Evolutionary conservation across 2,888 invertebrate species (phyloP).

Genomic region (Pegoplata infirma): DNA sequence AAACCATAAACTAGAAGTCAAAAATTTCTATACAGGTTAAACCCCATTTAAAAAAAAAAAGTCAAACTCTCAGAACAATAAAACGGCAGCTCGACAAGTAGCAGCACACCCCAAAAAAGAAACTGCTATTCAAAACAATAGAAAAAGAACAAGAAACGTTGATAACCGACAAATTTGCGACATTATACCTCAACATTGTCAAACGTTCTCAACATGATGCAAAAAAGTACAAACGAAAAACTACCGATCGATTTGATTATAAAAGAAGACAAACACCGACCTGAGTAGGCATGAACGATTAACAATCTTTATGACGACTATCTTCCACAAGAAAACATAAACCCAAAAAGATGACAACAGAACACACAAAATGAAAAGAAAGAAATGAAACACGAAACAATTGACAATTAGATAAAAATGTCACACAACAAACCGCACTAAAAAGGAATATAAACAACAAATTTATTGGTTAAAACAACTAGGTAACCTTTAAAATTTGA

Average conservation of each 20-base stretch:
- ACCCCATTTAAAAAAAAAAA: background rate
- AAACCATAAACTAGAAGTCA: slow-evolving; percentile 7
- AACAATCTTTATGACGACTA: slow-evolving; percentile 60
- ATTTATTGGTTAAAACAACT: slow-evolving; percentile 68
- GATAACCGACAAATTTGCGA: slow-evolving; percentile 53
- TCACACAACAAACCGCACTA: slow-evolving; percentile 75
- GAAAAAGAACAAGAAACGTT: background rate
- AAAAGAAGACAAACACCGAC: background rate
- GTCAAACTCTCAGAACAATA: slow-evolving; percentile 19
- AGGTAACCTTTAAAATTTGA: background rate
- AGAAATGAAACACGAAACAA: slow-evolving; percentile 9
- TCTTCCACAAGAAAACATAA: slow-evolving; percentile 39
- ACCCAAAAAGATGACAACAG: slow-evolving; percentile 59
- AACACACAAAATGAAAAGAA: background rate
- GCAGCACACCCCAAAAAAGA: slow-evolving; percentile 54
- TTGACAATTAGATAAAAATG: slow-evolving; percentile 77
- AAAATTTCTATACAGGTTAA: background rate
- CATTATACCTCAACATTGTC: slow-evolving; percentile 49
- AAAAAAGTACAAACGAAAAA: slow-evolving; percentile 11
- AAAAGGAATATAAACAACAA: slow-evolving; percentile 63
- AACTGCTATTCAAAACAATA: slow-evolving; percentile 10
- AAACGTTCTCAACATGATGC: slow-evolving; percentile 48
- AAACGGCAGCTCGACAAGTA: slow-evolving; percentile 44
- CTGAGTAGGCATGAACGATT: slow-evolving; percentile 55
- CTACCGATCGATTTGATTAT: slow-evolving; percentile 11